phyloP scores from a whole-genome alignment of 2,113 vertebrate species.

The Silurus meridionalis region DNA sequence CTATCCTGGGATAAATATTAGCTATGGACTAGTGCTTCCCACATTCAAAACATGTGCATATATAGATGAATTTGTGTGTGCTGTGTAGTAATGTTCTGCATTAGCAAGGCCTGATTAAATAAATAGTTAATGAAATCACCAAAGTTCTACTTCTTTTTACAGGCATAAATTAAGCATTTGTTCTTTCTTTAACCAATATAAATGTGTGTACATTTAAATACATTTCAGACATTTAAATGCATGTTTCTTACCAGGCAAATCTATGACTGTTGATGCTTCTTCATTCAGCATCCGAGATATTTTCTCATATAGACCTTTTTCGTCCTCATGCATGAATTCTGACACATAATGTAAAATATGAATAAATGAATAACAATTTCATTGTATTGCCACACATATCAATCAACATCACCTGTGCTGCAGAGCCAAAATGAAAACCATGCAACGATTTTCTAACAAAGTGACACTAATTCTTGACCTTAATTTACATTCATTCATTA shows the following conservation, averaged over 20 bases:
- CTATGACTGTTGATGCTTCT: slow-evolving; percentile 58
- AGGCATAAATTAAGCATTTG: not conserved
- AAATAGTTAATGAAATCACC: slow-evolving; percentile 27
- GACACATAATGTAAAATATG: slow-evolving; percentile 60
- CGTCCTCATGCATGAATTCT: slow-evolving; percentile 69
- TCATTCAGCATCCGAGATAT: slow-evolving; percentile 75
- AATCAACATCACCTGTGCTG: slow-evolving; percentile 25
- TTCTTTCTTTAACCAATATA: not conserved
- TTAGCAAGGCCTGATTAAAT: slow-evolving; percentile 17
- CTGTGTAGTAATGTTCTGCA: not conserved
- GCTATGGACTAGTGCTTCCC: not conserved
- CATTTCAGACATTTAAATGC: not conserved
- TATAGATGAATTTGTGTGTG: not conserved
- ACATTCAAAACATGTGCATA: not conserved
- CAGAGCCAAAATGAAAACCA: slow-evolving; percentile 34
- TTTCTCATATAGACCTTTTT: slow-evolving; percentile 68
- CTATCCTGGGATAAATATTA: slow-evolving; percentile 28
- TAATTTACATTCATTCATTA: slow-evolving; percentile 57
- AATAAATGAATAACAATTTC: slow-evolving; percentile 36
- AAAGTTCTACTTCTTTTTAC: not conserved
- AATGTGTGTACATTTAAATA: not conserved
- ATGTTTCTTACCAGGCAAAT: slow-evolving; percentile 74
- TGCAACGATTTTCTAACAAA: slow-evolving; percentile 38
- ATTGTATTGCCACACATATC: slow-evolving; percentile 13
- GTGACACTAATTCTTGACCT: slow-evolving; percentile 54